Evolutionary conservation across 2,113 vertebrate species (phyloP).

Genomic region (Hippocampus guttulatus): DNA sequence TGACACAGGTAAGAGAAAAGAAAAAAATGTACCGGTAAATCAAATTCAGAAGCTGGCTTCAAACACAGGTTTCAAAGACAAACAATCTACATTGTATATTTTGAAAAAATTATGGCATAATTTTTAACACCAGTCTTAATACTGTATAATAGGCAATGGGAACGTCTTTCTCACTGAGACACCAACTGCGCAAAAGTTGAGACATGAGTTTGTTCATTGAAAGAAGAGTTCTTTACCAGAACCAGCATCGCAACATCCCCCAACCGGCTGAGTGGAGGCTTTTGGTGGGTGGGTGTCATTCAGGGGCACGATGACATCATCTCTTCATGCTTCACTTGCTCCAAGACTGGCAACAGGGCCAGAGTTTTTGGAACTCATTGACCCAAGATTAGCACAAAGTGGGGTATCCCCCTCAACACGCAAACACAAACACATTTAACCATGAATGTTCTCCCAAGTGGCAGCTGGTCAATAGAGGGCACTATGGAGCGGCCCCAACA

Average conservation of each 20-base stretch:
- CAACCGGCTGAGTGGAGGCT: not conserved
- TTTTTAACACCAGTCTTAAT: not conserved
- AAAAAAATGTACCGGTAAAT: not conserved
- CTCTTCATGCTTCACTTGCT: conserved; percentile 6
- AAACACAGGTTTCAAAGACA: not conserved
- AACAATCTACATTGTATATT: not conserved
- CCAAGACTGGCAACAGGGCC: conserved; percentile 9
- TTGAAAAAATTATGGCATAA: not conserved
- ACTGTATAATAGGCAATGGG: not conserved
- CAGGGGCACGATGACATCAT: conserved; percentile 22
- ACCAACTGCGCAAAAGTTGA: not conserved
- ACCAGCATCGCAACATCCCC: not conserved
- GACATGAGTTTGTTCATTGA: not conserved
- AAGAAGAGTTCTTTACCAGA: not conserved
- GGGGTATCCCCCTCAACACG: not conserved
- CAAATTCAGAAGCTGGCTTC: not conserved
- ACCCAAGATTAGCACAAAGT: conserved; percentile 11
- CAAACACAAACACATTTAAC: not conserved
- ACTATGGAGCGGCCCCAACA: no score
- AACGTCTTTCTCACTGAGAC: not conserved
- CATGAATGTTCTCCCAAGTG: not conserved
- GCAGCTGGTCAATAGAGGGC: no score
- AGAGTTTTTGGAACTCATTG: conserved; percentile 15
- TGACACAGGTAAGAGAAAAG: not conserved
- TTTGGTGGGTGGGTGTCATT: conserved; percentile 6